Evolutionary conservation across 2,113 vertebrate species (phyloP), one percentile per base, ranked within the genome.

Genomic region (Oophaga pumilio): DNA sequence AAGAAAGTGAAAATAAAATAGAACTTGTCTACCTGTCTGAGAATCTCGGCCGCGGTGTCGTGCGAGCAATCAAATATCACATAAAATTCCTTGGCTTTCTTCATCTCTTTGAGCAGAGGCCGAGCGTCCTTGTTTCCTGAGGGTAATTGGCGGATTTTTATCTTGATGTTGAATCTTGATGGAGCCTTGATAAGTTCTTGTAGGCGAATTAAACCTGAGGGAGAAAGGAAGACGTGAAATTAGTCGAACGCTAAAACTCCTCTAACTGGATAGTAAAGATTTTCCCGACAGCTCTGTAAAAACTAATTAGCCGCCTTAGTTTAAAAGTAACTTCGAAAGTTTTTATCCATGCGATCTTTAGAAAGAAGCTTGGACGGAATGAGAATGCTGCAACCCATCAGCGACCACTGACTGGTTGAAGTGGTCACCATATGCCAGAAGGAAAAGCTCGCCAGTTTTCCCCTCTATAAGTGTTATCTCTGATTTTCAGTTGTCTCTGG

Each of bases 101-200:
- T 99, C 98, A 99, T 99, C 90, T 99, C 98, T 90, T 99, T 99
- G 88, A 99, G 93, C 73, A 99, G 93, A 14, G 98, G 96, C 87
- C 97, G 95, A 62, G 98, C 97, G 0, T 99, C 98, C 94, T 97
- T 97, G 91, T 96, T 97, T 87, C 97, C 97, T 33, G 94, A 93
- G 13, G 97, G 98, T 90, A 99, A 94, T 91, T 99, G 98, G 0
- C 98, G 97, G 91, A 99, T 99, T 94, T 98, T 98, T 89, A 99
- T 97, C 92, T 98, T 98, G 78, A 99, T 98, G 93, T 96, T 98
- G 92, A 97, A 98, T 89, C 98, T 96, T 89, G 98, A 99, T 59
- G 98, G 98, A 90, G 98, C 98, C 95, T 99, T 99, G 95, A 99
- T 99, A 93, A 99, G 93, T 94, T 99, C 98, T 92, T 99, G 98